These are phyloP conservation scores for Campoletis sonorensis DNA, from an alignment of 1,140 invertebrate genomes.

Conservation along the genomic window DNA sequence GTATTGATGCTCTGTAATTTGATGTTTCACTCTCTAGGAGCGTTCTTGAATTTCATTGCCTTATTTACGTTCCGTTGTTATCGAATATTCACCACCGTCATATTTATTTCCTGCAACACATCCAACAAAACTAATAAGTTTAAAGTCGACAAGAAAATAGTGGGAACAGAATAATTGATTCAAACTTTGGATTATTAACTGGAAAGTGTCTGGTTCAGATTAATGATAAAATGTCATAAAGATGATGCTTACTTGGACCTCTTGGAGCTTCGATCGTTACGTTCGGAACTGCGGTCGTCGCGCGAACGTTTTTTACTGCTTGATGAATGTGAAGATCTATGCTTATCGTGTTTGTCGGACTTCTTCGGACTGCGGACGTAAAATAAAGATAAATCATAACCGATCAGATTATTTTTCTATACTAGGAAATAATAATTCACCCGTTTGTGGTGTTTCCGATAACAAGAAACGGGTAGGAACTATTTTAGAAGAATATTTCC, in stretches of 20 bases:
- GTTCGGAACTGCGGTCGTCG: constrained; percentile 83
- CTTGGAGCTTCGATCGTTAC: constrained; percentile 80
- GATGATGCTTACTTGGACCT: constrained; percentile 79
- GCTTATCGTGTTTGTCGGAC: constrained; percentile 73
- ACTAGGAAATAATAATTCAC: not conserved
- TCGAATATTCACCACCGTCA: not conserved
- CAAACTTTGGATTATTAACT: no score
- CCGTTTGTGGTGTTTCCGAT: not conserved
- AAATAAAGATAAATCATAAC: constrained; percentile 49
- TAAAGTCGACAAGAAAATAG: not conserved
- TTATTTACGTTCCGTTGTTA: not conserved
- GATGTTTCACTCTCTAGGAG: not conserved
- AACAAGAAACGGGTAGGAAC: not conserved
- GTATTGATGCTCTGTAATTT: constrained; percentile 17
- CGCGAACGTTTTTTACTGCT: constrained; percentile 82
- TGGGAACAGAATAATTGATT: no score
- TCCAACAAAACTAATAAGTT: constrained; percentile 40
- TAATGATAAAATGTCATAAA: not conserved
- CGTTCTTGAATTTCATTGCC: not conserved
- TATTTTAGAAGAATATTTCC: not conserved
- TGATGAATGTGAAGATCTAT: constrained; percentile 73
- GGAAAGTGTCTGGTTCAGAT: not conserved
- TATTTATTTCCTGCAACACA: constrained; percentile 61
- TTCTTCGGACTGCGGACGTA: constrained; percentile 70
- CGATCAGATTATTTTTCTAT: not conserved